A percentile compares a stretch with the other conserved stretches of the same genome.
These are phyloP conservation scores for Gryon sp. DNA, from an alignment of 1,140 invertebrate genomes.

Conservation along the genomic window DNA sequence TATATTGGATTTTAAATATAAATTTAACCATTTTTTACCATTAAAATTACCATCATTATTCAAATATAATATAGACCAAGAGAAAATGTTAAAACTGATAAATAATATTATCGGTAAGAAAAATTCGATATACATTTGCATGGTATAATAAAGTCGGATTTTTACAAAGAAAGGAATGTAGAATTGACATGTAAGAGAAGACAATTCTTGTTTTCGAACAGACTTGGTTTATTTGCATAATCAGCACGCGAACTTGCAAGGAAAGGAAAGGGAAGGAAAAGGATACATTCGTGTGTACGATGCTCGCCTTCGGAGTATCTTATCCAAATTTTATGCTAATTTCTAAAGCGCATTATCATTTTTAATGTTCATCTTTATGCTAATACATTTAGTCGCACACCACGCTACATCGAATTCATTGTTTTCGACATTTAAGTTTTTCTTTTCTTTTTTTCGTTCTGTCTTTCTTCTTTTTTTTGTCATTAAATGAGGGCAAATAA, in stretches of 20 bases:
- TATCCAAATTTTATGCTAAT: conserved; percentile 60
- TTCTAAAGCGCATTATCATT: conserved; percentile 53
- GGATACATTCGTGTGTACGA: conserved; percentile 50
- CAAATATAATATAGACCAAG: too few species aligned
- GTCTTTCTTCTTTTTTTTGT: conserved; percentile 4
- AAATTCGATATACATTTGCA: conserved; percentile 22
- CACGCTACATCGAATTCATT: conserved; percentile 21
- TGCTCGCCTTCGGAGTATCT: conserved; percentile 42
- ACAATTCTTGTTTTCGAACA: conserved; percentile 58
- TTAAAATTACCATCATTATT: too few species aligned
- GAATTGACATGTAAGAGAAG: conserved; percentile 53
- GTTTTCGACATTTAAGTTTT: conserved; percentile 26
- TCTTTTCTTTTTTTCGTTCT: background rate
- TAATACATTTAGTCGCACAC: conserved; percentile 42
- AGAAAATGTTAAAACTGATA: too few species aligned
- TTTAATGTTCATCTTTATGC: conserved; percentile 57
- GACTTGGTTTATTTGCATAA: conserved; percentile 60
- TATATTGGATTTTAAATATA: too few species aligned
- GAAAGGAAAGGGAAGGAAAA: too few species aligned
- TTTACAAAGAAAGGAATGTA: conserved; percentile 28
- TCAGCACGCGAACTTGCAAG: conserved; percentile 51
- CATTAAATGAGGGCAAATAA: conserved; percentile 27
- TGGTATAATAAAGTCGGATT: conserved; percentile 19
- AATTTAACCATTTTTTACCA: too few species aligned
- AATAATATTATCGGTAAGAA: too few species aligned